Percentiles rank a stretch among this genome's conserved stretches.
Conservation (phyloP, 2,888 invertebrate genomes). For the Hydroisotoma schaefferi region DNA sequence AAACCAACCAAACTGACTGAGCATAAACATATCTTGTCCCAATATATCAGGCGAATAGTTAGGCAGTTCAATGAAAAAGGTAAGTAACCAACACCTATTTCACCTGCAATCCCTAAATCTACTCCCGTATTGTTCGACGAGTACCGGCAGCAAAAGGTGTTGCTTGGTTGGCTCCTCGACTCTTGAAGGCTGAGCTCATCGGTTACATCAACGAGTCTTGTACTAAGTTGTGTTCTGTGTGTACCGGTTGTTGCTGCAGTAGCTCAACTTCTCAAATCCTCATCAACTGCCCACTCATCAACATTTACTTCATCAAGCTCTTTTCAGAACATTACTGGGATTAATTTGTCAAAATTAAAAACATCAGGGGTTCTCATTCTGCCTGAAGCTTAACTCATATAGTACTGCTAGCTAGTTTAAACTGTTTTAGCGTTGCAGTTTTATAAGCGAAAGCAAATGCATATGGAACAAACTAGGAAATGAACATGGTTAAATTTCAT, state of each 20-base stretch:
- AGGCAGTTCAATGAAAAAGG: no score
- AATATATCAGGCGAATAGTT: no score
- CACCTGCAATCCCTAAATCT: conserved; percentile 4
- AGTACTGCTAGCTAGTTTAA: no score
- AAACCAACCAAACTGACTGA: neutral
- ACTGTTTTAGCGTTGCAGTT: no score
- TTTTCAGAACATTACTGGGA: neutral
- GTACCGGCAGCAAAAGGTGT: neutral
- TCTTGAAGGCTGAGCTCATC: conserved; percentile 2
- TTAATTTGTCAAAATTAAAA: neutral
- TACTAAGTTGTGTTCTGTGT: neutral
- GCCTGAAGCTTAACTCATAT: no score
- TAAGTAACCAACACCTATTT: no score
- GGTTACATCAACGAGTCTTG: conserved; percentile 1
- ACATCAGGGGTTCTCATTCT: no score
- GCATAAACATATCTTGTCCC: conserved; percentile 1
- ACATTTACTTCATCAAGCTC: conserved; percentile 8
- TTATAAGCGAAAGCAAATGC: no score
- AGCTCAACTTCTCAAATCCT: conserved; percentile 1
- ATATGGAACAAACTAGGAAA: no score
- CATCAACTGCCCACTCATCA: conserved; percentile 9
- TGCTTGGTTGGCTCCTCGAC: conserved; percentile 2
- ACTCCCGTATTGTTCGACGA: neutral
- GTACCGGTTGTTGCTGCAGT: neutral
- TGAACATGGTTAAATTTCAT: no score